Evolutionary conservation across 2,797 vertebrate genomes (phyloP).

Genomic region (Pantherophis vulpinus): DNA sequence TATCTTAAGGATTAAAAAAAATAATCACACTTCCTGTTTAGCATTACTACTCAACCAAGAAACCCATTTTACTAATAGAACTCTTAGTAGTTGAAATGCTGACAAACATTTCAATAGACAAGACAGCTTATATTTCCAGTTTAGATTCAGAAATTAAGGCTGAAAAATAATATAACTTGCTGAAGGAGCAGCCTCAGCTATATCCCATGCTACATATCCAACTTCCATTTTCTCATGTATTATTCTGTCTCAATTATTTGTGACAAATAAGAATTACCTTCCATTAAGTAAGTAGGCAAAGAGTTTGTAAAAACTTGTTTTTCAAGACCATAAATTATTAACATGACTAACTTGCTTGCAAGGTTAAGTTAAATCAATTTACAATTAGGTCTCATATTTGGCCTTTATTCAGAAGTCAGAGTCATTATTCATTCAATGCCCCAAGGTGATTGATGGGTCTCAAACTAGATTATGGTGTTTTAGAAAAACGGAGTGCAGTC

Average conservation of each 20-base stretch:
- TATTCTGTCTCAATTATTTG: background rate
- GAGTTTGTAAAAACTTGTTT: background rate
- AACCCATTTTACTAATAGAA: background rate
- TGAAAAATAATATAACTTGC: background rate
- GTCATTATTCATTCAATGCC: background rate
- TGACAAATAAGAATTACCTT: background rate
- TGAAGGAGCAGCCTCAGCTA: background rate
- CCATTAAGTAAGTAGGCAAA: background rate
- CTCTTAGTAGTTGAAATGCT: background rate
- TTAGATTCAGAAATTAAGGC: background rate
- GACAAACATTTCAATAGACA: background rate
- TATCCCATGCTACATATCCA: background rate
- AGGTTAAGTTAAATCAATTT: background rate
- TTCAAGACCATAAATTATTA: background rate
- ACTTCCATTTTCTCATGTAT: background rate
- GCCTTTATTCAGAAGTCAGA: background rate
- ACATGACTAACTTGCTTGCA: background rate
- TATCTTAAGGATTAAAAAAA: slow-evolving; percentile 17
- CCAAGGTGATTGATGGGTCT: background rate
- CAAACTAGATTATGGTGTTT: background rate
- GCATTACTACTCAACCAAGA: background rate
- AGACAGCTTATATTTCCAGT: background rate
- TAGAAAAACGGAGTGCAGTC: background rate
- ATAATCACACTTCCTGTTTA: slow-evolving; percentile 3
- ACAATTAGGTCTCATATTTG: background rate